Base-by-base conservation (phyloP, 1,140 invertebrate genomes). In the Microplitis mediator region DNA sequence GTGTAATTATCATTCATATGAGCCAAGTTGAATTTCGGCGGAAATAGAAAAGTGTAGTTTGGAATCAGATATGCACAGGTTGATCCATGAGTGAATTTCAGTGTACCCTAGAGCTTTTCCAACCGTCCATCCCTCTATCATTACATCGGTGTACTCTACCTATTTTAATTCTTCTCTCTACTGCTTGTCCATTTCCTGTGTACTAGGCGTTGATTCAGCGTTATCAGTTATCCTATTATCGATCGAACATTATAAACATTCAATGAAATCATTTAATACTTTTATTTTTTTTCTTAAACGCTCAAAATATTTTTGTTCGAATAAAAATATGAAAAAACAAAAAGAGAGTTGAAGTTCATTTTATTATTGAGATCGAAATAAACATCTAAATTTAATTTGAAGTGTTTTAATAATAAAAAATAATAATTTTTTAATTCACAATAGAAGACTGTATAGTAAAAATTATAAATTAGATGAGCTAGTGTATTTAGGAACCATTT, bases 241-340 rank as follows among this genome's bases (percentile, higher is more conserved):
- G 75, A 79, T 80, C 78, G 80, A 79, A 80, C 74, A n/a, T 2
- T 23, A 2, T 23, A 23, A 23, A 23, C 23, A 23, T 1, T 23
- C 2, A 23, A 1, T 23, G 2, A 23, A 23, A 23, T 23, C 23
- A 23, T 1, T 2, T 23, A 1, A 23, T 0, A 2, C 23, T 23
- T 23, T 23, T 23, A 23, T 23, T 23, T 23, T 23, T 23, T 23
- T 23, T 23, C 23, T 23, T 23, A 23, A 1, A 23, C 23, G 23
- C 23, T 23, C 23, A 23, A 23, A 23, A 23, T 23, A 23, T 23
- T 23, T 2, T 23, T 23, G 2, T 23, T 23, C 23, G n/a, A 23
- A 23, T 23, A 1, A 23, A 23, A 23, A 23, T 23, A 23, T 23
- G 23, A 23, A 23, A 23, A 23, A 23, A 23, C 0, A 23, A 23